Percentiles rank a stretch among this genome's conserved stretches.
Evolutionary conservation across 2,113 vertebrate genomes (phyloP).

Genomic region (Sitta europaea): DNA sequence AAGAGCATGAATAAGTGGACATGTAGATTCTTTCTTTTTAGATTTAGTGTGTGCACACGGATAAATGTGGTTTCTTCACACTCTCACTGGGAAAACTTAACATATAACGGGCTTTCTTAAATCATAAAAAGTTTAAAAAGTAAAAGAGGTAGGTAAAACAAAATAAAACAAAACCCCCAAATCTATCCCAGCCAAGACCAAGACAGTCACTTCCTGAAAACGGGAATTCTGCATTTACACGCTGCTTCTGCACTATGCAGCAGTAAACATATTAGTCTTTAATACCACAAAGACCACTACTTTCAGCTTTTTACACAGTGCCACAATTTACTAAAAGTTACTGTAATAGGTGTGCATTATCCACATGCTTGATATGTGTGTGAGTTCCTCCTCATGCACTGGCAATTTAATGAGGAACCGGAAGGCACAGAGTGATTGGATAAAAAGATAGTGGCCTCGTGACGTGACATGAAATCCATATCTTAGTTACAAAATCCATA

Average conservation of each 20-base stretch:
- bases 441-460: rapidly evolving
- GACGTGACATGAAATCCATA: rapidly evolving
- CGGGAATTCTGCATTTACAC: rapidly evolving
- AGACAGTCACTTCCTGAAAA: background rate
- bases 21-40: background rate
- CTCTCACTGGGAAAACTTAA: background rate
- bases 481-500: background rate
- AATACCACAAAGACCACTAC: background rate
- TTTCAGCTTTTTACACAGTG: background rate
- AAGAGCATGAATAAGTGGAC: background rate
- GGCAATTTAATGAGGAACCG: background rate
- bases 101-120: background rate
- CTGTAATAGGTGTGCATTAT: background rate
- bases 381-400: background rate
- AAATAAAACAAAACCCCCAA: background rate
- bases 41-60: background rate
- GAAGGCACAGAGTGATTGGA: background rate
- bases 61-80: background rate
- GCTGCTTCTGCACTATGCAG: background rate
- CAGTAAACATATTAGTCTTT: background rate
- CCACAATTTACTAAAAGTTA: background rate
- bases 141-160: background rate
- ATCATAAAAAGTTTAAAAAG: background rate
- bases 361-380: background rate
- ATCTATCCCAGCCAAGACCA: background rate